Percentiles rank a stretch among this genome's conserved stretches.
Conservation (phyloP, 64 coral and sea anemone genomes). For the Hydrozoanthus tunicans region DNA sequence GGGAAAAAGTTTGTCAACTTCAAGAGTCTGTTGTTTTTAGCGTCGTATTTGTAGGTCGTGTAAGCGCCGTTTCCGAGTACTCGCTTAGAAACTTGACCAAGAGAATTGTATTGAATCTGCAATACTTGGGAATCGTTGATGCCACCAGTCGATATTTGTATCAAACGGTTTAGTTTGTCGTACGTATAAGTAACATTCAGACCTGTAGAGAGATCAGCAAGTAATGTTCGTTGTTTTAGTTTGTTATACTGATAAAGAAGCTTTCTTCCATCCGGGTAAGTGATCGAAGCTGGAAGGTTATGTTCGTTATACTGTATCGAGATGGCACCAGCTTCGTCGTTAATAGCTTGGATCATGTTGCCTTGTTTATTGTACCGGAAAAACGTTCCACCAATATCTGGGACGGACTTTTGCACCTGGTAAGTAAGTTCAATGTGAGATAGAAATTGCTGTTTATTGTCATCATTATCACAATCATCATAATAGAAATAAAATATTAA, state of each 20-base stretch:
- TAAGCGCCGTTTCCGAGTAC: constrained; percentile 64
- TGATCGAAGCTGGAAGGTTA: constrained; percentile 41
- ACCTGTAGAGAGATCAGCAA: constrained; percentile 50
- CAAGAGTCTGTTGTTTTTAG: constrained; percentile 35
- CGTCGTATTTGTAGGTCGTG: constrained; percentile 32
- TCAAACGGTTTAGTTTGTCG: constrained; percentile 52
- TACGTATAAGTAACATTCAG: constrained; percentile 56
- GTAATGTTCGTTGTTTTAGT: constrained; percentile 55
- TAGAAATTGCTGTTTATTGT: neutral
- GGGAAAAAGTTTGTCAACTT: constrained; percentile 51
- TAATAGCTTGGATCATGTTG: constrained; percentile 75
- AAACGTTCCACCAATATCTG: constrained; percentile 61
- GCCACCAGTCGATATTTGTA: neutral
- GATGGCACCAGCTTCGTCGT: constrained; percentile 46
- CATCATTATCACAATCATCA: neutral
- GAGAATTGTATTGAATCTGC: constrained; percentile 54
- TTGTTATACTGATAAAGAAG: constrained; percentile 64
- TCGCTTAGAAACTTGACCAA: constrained; percentile 49
- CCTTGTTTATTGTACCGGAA: constrained; percentile 64
- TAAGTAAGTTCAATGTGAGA: neutral
- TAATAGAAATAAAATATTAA: too few species aligned
- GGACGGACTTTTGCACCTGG: constrained; percentile 63
- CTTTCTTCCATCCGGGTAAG: constrained; percentile 58
- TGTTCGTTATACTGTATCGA: constrained; percentile 51
- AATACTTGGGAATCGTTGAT: constrained; percentile 15